Evolutionary conservation across 1,140 invertebrate genomes (phyloP).

Genomic region (Ceratina japonica): DNA sequence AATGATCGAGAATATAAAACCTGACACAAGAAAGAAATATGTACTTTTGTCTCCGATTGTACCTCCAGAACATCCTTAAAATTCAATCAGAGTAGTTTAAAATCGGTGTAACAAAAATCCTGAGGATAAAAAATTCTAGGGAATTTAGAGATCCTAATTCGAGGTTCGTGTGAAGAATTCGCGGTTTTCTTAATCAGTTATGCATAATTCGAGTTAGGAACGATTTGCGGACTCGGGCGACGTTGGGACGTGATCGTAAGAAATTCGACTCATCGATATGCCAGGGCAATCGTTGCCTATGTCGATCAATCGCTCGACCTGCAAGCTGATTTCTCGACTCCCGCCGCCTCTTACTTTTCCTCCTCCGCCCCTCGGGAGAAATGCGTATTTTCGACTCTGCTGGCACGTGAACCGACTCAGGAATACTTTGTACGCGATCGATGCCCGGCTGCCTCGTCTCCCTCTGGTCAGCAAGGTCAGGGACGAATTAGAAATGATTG

Average conservation of each 20-base stretch:
- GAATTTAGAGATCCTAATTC: neutral
- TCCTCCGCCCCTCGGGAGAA: neutral
- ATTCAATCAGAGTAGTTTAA: no score
- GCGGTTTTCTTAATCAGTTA: neutral
- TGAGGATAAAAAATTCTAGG: neutral
- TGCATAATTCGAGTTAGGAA: neutral
- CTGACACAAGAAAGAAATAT: no score
- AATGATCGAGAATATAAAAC: no score
- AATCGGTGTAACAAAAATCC: no score
- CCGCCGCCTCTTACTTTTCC: neutral
- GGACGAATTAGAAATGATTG: constrained; percentile 10
- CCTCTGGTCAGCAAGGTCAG: constrained; percentile 34
- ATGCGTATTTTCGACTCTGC: constrained; percentile 22
- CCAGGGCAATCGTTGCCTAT: constrained; percentile 37
- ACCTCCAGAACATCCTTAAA: no score
- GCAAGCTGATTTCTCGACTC: constrained; percentile 40
- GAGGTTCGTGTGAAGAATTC: neutral
- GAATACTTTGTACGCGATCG: constrained; percentile 29
- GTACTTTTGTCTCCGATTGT: no score
- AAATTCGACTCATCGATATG: constrained; percentile 57
- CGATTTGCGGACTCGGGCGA: neutral
- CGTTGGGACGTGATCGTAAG: constrained; percentile 23
- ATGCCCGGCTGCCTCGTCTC: constrained; percentile 12
- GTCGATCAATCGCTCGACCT: constrained; percentile 41
- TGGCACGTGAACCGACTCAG: neutral